Base-by-base conservation (phyloP, 2,888 invertebrate genomes). In the Athetis lepigone region DNA sequence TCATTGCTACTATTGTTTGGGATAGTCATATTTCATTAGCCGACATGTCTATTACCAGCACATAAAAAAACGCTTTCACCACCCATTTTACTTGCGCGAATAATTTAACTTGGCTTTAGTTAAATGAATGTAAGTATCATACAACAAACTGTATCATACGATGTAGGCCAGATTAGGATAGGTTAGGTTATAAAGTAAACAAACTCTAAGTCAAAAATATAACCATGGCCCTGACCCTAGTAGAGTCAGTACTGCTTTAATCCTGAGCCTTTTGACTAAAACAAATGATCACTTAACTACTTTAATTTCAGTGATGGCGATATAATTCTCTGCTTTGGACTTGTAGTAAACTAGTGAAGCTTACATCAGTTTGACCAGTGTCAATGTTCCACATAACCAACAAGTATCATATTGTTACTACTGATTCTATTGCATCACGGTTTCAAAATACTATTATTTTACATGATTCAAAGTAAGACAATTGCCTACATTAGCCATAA, bases 401-500 rank as follows among this genome's bases (percentile, higher is more conserved):
- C 7, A 16, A 16, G 6, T 16, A 18, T 11, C 16, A 42, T 2
- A 23, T 45, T 5, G 13, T 16, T 7, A n/a, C 4, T 45, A 21
- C n/a, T 40, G 25, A 19, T 27, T 27, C n/a, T 19, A 25, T 18
- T 43, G 18, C 19, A 25, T 8, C 16, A 43, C 21, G 23, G 11
- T 29, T 29, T 19, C 5, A 33, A 36, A 56, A 43, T 21, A 39
- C 9, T n/a, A 21, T 9, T 13, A 25, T 27, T 49, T 42, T 6
- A 13, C 11, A 29, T 36, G 19, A 33, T 40, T 47, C 33, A 25
- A 36, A 18, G n/a, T 6, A 60, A 59, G 16, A 27, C 45, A 43
- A 21, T 13, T 23, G 7, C 13, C 23, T 46, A 45, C 43, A 57
- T 52, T 66, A 51, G 13, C 40, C 29, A 33, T 13, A 27, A 50